Evolutionary conservation across 2,888 invertebrate species (phyloP), one percentile per base, ranked within the genome.

Genomic region (Parthenolecanium corni): DNA sequence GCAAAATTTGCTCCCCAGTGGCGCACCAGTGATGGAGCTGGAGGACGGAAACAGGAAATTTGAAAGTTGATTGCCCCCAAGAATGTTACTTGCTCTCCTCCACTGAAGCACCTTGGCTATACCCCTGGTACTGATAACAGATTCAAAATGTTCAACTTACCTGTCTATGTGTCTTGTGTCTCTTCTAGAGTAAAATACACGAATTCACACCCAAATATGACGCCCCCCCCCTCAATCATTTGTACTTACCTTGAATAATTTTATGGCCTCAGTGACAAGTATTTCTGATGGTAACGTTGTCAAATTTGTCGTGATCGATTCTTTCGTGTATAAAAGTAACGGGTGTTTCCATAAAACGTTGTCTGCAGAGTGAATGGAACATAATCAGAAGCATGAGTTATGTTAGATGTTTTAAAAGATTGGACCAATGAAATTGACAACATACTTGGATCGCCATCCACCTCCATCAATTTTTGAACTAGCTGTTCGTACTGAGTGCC

Each of bases 401-500:
- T 23, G 18, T 52, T 36, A 2, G 38, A 44, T 23, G 14, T 18
- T 23, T 12, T 4, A 16, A 20, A 3, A 16, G 38, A 56, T n/a
- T 14, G 36, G 12, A 18, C 44, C 20, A 12, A 21, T 23, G 12
- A 58, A 20, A 57, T 36, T 40, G 11, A 46, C 47, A 46, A 76
- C 82, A 78, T 73, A 86, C 88, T 89, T 14, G 91, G 84, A 77
- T 94, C 93, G 0, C 93, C 94, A 70, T 94, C 93, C 42, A 89
- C 89, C 74, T 94, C 93, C 94, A 96, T 94, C 36, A 97, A 80
- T 74, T 93, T 91, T 74, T 95, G 93, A 47, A 95, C 84, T 16
- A 96, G 78, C 72, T 96, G 93, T 73, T 97, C 97, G 73, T 92
- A 96, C 72, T 94, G 92, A 1, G 96, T 95, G 54, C 95, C 96